Conservation (phyloP, 64 coral and sea anemone species). For the Dendronephthya gigantea region DNA sequence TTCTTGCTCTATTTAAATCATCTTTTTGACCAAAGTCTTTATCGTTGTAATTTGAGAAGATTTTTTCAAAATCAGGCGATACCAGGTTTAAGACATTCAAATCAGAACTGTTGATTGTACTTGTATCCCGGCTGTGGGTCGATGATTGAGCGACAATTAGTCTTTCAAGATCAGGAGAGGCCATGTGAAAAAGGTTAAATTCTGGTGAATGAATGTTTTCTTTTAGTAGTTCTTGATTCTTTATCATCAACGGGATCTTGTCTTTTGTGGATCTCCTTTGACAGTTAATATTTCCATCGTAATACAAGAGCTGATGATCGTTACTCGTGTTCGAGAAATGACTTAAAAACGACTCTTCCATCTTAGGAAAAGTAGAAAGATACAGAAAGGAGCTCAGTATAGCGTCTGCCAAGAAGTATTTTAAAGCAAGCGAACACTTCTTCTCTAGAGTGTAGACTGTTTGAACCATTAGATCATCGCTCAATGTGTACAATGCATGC, state of each 20-base stretch:
- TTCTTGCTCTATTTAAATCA: conserved; percentile 26
- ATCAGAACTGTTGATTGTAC: conserved; percentile 59
- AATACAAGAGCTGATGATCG: neutral
- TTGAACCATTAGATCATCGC: neutral
- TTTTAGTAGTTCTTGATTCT: neutral
- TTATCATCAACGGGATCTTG: neutral
- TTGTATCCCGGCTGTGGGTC: conserved; percentile 39
- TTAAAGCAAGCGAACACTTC: neutral
- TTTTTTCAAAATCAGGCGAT: conserved; percentile 96
- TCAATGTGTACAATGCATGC: neutral
- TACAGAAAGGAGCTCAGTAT: neutral
- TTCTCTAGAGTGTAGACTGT: neutral
- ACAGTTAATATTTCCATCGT: neutral
- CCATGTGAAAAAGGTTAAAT: conserved; percentile 67
- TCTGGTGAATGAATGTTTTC: conserved; percentile 51
- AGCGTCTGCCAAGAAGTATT: neutral
- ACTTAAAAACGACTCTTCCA: neutral
- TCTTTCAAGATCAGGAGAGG: conserved; percentile 78
- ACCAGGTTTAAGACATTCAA: conserved; percentile 71
- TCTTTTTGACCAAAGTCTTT: conserved; percentile 3
- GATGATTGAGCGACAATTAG: conserved; percentile 80
- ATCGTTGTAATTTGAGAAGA: conserved; percentile 69
- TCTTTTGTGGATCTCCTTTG: neutral
- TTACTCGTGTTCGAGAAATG: neutral
- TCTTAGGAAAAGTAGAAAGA: neutral